A percentile compares a stretch with the other conserved stretches of the same genome.
Evolutionary conservation across 2,888 invertebrate species (phyloP).

Genomic region (Andrena marginata): DNA sequence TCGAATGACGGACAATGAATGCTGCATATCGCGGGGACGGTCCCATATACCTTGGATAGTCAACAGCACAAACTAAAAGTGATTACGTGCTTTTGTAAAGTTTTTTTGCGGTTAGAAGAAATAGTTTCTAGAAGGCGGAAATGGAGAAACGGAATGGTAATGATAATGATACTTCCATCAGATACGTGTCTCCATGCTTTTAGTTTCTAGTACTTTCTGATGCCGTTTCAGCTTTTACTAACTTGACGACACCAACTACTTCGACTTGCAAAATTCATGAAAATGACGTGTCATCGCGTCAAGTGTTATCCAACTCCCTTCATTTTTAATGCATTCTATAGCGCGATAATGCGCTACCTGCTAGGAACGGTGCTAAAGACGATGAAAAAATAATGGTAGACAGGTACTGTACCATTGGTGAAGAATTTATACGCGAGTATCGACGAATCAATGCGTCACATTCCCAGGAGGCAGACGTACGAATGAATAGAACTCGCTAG

Average conservation of each 20-base stretch:
- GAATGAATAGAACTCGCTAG: conserved; percentile 5
- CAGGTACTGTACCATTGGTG: not conserved
- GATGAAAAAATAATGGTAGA: conserved; percentile 51
- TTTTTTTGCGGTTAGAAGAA: not conserved
- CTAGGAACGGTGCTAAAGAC: conserved; percentile 38
- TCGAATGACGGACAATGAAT: conserved; percentile 34
- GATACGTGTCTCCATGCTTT: not conserved
- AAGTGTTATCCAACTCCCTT: conserved; percentile 1
- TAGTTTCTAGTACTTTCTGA: not conserved
- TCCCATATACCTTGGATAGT: not conserved
- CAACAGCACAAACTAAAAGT: conserved; percentile 5
- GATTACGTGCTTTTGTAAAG: too few relatives aligned
- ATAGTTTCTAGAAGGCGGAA: not conserved
- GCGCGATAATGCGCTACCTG: conserved; percentile 37
- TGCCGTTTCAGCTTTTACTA: not conserved
- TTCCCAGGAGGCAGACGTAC: not conserved
- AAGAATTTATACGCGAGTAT: conserved; percentile 33
- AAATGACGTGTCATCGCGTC: too few relatives aligned
- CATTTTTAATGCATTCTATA: conserved; percentile 43
- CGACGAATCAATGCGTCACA: not conserved
- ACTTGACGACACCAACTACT: not conserved
- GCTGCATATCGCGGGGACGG: not conserved
- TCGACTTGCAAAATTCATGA: not conserved
- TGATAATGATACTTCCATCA: not conserved
- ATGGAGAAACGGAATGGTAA: not conserved